These are phyloP conservation scores for Hemicrepidius hirtus DNA, from an alignment of 2,888 invertebrate genomes.

Conservation along the genomic window DNA sequence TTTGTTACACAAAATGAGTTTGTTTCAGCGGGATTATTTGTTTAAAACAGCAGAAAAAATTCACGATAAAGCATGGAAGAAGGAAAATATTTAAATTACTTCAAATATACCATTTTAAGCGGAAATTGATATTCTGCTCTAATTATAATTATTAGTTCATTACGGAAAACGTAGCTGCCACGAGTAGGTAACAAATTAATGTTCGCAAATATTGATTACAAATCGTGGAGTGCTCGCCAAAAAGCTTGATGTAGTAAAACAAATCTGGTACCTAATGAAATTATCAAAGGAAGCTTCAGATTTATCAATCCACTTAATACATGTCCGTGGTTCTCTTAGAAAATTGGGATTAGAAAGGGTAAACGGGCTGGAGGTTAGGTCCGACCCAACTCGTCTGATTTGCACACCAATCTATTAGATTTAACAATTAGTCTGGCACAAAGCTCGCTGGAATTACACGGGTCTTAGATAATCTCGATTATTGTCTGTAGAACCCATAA, in stretches of 20 bases:
- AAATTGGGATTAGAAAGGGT: conserved; percentile 46
- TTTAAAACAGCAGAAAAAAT: too few species aligned
- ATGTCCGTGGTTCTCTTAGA: conserved; percentile 46
- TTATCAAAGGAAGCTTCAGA: conserved; percentile 38
- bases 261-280: conserved; percentile 33
- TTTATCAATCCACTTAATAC: conserved; percentile 44
- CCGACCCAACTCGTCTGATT: conserved; percentile 60
- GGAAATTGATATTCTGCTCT: too few species aligned
- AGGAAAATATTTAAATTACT: too few species aligned
- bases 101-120: too few species aligned
- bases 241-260: conserved; percentile 14
- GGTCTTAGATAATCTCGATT: conserved; percentile 58
- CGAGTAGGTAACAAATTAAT: too few species aligned
- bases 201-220: too few species aligned
- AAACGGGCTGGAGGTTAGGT: conserved; percentile 46
- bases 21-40: too few species aligned
- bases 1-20: too few species aligned
- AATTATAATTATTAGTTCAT: too few species aligned
- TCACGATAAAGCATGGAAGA: too few species aligned
- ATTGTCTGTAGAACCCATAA: conserved; percentile 46
- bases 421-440: conserved; percentile 64
- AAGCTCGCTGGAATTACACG: conserved; percentile 61
- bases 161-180: too few species aligned
- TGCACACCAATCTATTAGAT: conserved; percentile 64
- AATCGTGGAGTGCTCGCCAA: not conserved